These are phyloP conservation scores for Calonectris borealis DNA, from an alignment of 2,113 vertebrate species.

Conservation along the genomic window DNA sequence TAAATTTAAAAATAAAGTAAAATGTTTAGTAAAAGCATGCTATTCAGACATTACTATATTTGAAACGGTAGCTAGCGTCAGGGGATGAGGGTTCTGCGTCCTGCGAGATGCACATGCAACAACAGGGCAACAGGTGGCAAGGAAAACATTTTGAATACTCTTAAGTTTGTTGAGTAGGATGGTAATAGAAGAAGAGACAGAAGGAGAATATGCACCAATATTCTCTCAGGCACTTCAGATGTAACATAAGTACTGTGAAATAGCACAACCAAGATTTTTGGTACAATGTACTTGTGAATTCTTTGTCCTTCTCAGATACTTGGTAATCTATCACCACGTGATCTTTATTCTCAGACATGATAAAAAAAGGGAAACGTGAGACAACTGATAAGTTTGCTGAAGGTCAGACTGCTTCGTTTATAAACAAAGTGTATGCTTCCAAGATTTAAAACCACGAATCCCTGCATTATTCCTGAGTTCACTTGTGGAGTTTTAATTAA, in stretches of 20 bases:
- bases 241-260: not conserved
- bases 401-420: not conserved
- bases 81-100: not conserved
- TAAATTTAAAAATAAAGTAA: not conserved
- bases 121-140: not conserved
- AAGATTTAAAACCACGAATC: not conserved
- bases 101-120: not conserved
- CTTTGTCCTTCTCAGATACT: not conserved
- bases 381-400: not conserved
- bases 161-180: not conserved
- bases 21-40: not conserved
- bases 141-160: not conserved
- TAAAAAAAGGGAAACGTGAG: not conserved
- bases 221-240: not conserved
- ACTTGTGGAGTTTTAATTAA: not conserved
- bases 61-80: not conserved
- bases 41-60: not conserved
- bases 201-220: not conserved
- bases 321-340: not conserved
- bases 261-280: not conserved
- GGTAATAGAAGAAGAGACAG: not conserved
- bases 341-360: not conserved
- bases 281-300: not conserved
- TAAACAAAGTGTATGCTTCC: not conserved
- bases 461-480: not conserved